Base-by-base conservation (phyloP, 1,140 invertebrate genomes). In the Eufriesea mexicana region DNA sequence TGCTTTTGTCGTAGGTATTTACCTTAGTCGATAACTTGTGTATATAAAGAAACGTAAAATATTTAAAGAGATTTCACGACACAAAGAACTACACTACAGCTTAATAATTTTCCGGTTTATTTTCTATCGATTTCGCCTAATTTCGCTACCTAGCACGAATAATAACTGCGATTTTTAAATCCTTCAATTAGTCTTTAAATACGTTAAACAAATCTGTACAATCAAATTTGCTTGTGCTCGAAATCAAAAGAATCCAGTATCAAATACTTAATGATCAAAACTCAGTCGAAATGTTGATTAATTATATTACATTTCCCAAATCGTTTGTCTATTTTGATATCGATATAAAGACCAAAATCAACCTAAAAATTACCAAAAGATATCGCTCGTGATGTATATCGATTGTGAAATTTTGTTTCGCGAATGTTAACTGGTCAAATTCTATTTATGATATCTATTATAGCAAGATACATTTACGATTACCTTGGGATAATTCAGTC, bases 1-100 rank as follows among this genome's bases (percentile, higher is more conserved):
- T 18, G 84, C 84, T 88, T 85, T 87, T 23, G 66, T 85, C 68
- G 74, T 88, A 72, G 28, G 67, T 83, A 84, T 81, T 72, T 76
- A 62, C 51, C 77, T 51, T 47, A 25, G 45, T 42, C 42, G 75
- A 55, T 77, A 76, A 70, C 28, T 8, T 70, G 16, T 67, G 67
- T 54, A 80, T 42, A 73, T 77, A 84, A 67, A 28, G 28, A 67
- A 23, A 42, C 25, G 49, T n/a, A 55, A 23, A 54, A 61, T 51
- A 75, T 78, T 55, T 64, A 70, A 68, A 78, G 25, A 59, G 75
- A 28, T 64, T 71, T 61, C 23, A 79, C n/a, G 8, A 68, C 54
- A 67, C 51, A 51, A 20, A 25, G 7, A 35, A 45, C 10, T 14
- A 77, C 64, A 35, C 81, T n/a, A 23, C 20, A 61, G 16, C 47